Base-by-base conservation (phyloP, 2,888 invertebrate genomes). In the Tyria jacobaeae region DNA sequence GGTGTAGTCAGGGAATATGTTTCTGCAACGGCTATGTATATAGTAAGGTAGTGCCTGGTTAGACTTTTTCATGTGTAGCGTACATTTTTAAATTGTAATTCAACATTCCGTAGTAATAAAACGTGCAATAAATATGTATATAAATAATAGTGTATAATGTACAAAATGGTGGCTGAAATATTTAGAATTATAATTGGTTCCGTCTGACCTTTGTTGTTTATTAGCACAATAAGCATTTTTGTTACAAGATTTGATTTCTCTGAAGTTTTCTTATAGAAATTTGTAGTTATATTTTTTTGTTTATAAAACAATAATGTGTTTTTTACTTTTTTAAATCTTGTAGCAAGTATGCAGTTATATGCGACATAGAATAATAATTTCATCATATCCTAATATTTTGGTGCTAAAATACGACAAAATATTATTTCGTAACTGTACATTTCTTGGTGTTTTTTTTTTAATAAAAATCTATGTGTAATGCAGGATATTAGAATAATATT, bases 41-140 rank as follows among this genome's bases (percentile, higher is more conserved):
- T 70, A 71, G 31, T 61, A 55, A 57, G 49, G 39, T 68, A 64
- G 61, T 44, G 1, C n/a, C 64, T 48, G 66, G 62, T 68, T 71
- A 71, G 65, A 62, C 52, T 67, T 67, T 77, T 68, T 55, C 61
- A 73, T 68, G 60, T 67, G 64, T 76, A 75, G 62, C 52, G 54
- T 74, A 68, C 64, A 63, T 74, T 70, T 71, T 71, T 64, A 77
- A 58, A 73, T 74, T 76, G 79, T 81, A 83, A 80, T 79, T 80
- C 66, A 81, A 92, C 94, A 94, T 94, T 94, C 94, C 94, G 89
- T 92, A 89, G 84, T 85, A 86, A 85, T 90, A 87, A 88, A 68
- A 68, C 74, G 84, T 88, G 92, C 80, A 83, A 82, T 82, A 81
- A 76, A 76, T 70, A 57, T 64, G 78, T 82, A 80, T 67, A 70